Percentiles rank a stretch among this genome's conserved stretches.
These are phyloP conservation scores for Zaprionus kolodkinae DNA, from an alignment of 1,140 invertebrate genomes.

Conservation along the genomic window DNA sequence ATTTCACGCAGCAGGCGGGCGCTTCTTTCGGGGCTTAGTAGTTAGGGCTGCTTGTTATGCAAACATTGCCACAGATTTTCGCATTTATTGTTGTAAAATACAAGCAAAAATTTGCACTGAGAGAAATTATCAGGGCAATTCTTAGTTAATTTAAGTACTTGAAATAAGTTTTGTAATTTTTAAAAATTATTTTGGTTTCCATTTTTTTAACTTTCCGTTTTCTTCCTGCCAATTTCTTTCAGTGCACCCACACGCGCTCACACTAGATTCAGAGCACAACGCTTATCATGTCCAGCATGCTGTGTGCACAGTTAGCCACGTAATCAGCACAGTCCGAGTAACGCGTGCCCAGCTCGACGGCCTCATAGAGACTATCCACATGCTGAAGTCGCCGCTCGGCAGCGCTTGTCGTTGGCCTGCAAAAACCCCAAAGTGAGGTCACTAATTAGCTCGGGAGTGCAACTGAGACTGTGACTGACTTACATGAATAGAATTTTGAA, in stretches of 20 bases:
- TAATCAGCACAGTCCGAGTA: constrained; percentile 57
- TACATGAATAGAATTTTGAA: constrained; percentile 85
- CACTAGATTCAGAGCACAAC: constrained; percentile 44
- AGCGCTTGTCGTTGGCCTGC: constrained; percentile 65
- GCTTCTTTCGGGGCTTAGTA: constrained; percentile 10
- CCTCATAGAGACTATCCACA: constrained; percentile 62
- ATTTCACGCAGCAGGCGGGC: constrained; percentile 59
- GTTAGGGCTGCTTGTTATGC: constrained; percentile 38
- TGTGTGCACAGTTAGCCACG: constrained; percentile 63
- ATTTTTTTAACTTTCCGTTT: background rate
- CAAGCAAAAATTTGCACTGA: constrained; percentile 9
- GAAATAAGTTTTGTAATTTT: background rate
- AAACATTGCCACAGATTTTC: constrained; percentile 46
- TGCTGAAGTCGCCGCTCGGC: constrained; percentile 56
- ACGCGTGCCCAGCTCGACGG: constrained; percentile 60
- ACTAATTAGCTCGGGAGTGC: constrained; percentile 50
- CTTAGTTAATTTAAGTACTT: background rate
- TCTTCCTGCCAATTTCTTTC: background rate
- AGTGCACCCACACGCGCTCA: constrained; percentile 11
- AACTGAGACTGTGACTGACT: constrained; percentile 40
- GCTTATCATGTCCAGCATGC: constrained; percentile 74
- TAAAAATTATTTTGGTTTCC: background rate
- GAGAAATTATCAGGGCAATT: background rate
- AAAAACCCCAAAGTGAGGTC: constrained; percentile 22
- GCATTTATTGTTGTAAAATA: constrained; percentile 38